A percentile compares a stretch with the other conserved stretches of the same genome.
phyloP scores from a whole-genome alignment of 1,140 invertebrate species.

The Euura saliciscinereae region DNA sequence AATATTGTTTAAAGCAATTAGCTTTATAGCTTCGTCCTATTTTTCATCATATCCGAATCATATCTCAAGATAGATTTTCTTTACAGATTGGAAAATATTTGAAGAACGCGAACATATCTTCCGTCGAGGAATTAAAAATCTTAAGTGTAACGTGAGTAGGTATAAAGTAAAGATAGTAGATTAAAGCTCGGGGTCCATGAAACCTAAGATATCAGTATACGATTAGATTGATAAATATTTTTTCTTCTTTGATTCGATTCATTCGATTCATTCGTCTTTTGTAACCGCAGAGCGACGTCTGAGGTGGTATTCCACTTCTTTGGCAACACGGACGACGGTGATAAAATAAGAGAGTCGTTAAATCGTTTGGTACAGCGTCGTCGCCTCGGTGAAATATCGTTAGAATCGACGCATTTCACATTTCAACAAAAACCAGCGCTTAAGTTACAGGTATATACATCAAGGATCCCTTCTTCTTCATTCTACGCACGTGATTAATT shows the following conservation, averaged over 20 bases:
- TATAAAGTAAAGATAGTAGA: slow-evolving; percentile 22
- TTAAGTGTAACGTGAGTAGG: slow-evolving; percentile 69
- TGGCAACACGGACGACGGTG: slow-evolving; percentile 64
- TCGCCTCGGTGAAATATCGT: slow-evolving; percentile 66
- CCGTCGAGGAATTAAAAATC: slow-evolving; percentile 71
- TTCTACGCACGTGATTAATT: slow-evolving; percentile 9
- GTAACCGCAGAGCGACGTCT: slow-evolving; percentile 58
- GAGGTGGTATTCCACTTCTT: slow-evolving; percentile 71
- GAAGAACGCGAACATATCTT: slow-evolving; percentile 68
- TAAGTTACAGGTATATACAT: slow-evolving; percentile 58
- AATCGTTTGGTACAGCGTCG: slow-evolving; percentile 68
- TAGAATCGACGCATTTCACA: slow-evolving; percentile 66
- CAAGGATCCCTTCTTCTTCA: background rate
- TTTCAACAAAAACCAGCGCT: slow-evolving; percentile 66
- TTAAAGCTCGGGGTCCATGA: too few species aligned
- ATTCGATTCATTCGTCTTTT: slow-evolving; percentile 21
- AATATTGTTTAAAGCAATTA: too few species aligned
- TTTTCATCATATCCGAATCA: background rate
- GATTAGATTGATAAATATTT: too few species aligned
- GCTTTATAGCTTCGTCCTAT: background rate
- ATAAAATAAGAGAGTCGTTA: slow-evolving; percentile 66
- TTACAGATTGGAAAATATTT: slow-evolving; percentile 71
- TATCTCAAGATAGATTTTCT: slow-evolving; percentile 20
- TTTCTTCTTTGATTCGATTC: background rate
- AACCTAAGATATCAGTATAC: too few species aligned